A percentile compares a stretch with the other conserved stretches of the same genome.
These are phyloP conservation scores for Cydia fagiglandana DNA, from an alignment of 1,140 invertebrate species.

Conservation along the genomic window DNA sequence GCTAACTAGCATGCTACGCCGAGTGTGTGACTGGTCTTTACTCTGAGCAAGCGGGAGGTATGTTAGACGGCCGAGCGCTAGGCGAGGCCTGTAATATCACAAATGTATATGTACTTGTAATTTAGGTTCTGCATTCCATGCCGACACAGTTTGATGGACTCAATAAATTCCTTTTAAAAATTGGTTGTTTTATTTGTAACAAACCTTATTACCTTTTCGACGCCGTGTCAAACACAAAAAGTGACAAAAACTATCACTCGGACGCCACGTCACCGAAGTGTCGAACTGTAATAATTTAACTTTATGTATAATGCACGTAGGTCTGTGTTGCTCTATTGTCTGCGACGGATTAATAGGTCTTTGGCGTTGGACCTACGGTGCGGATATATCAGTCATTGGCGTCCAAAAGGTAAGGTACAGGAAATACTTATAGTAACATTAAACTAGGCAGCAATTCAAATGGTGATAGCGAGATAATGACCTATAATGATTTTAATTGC, in stretches of 20 bases:
- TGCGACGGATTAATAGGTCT: too few relatives aligned
- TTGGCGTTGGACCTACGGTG: too few relatives aligned
- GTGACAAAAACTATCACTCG: too few relatives aligned
- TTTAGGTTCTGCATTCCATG: constrained; percentile 74
- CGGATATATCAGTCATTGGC: too few relatives aligned
- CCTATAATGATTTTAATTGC: too few relatives aligned
- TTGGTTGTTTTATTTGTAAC: constrained; percentile 32
- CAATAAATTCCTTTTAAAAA: constrained; percentile 64
- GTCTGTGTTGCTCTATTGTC: too few relatives aligned
- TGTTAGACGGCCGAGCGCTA: background rate
- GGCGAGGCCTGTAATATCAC: constrained; percentile 38
- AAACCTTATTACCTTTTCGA: background rate
- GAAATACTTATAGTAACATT: constrained; percentile 27
- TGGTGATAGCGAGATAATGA: too few relatives aligned
- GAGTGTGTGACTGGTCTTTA: background rate
- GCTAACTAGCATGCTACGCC: constrained; percentile 1
- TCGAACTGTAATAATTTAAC: too few relatives aligned
- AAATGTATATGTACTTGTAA: constrained; percentile 58
- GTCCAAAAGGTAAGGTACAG: background rate
- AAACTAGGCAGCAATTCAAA: background rate
- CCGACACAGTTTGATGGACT: constrained; percentile 73
- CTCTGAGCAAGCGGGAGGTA: background rate
- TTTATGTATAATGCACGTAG: too few relatives aligned
- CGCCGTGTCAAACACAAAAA: too few relatives aligned
- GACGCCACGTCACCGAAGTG: too few relatives aligned